Percentiles rank a stretch among this genome's conserved stretches.
Conservation (phyloP, 2,888 invertebrate species). For the Bellardia bayeri region DNA sequence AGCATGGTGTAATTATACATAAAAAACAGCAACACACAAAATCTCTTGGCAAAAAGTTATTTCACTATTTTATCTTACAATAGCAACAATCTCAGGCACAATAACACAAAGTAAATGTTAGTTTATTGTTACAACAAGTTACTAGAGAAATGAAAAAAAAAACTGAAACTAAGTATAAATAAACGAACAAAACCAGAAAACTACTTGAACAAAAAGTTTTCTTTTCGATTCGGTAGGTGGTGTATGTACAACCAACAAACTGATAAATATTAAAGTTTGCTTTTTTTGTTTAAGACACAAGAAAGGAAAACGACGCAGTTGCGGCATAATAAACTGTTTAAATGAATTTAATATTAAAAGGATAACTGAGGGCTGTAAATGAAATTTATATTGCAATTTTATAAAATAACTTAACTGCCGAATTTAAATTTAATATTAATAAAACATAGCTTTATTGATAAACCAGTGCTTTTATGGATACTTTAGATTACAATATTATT, state of each 20-base stretch:
- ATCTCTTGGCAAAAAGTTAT: background rate
- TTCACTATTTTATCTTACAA: background rate
- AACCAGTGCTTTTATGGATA: too few species aligned
- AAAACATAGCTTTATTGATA: too few species aligned
- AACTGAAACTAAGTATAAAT: background rate
- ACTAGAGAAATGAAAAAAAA: constrained; percentile 6
- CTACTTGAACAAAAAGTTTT: background rate
- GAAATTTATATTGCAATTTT: too few species aligned
- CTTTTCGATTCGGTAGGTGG: constrained; percentile 18
- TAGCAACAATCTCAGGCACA: too few species aligned
- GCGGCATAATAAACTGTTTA: background rate
- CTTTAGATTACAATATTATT: too few species aligned
- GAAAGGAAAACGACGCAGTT: background rate
- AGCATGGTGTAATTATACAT: too few species aligned
- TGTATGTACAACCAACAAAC: constrained; percentile 19
- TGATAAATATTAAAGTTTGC: background rate
- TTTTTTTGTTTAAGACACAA: background rate
- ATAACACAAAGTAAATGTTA: too few species aligned
- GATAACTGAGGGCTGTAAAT: background rate
- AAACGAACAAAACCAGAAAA: background rate
- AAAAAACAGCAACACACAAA: too few species aligned
- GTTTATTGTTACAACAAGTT: background rate
- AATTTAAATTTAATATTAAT: too few species aligned
- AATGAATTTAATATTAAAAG: background rate
- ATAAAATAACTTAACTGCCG: too few species aligned